A percentile compares a stretch with the other conserved stretches of the same genome.
Conservation (phyloP, 1,140 invertebrate species). For the Drosophila ohnishii region DNA sequence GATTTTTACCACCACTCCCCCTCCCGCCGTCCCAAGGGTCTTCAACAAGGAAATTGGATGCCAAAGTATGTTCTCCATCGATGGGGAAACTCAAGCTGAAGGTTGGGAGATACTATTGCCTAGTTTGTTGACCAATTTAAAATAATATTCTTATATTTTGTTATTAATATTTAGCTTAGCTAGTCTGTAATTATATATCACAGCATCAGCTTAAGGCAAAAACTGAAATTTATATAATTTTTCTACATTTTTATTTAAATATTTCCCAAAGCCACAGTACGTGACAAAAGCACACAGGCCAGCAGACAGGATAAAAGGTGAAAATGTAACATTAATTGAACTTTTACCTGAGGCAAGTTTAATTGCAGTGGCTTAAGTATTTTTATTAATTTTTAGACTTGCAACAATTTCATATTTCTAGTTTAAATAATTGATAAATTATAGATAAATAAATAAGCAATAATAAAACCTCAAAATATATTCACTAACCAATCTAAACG, state of each 20-base stretch:
- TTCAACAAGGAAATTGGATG: not conserved
- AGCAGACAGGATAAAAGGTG: not conserved
- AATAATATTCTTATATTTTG: not conserved
- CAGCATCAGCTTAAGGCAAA: not conserved
- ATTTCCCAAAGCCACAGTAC: conserved; percentile 4
- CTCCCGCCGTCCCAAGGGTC: too few relatives aligned
- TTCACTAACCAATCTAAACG: too few relatives aligned
- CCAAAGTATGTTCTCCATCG: not conserved
- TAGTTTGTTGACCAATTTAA: not conserved
- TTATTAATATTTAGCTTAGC: not conserved
- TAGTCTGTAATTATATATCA: not conserved
- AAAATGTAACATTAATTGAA: not conserved
- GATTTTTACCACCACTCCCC: conserved; percentile 27
- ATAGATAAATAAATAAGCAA: too few relatives aligned
- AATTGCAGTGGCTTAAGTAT: not conserved
- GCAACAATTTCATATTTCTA: not conserved
- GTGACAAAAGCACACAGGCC: conserved; percentile 13
- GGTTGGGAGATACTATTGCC: not conserved
- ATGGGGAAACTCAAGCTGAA: not conserved
- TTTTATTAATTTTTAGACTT: not conserved
- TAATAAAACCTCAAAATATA: too few relatives aligned
- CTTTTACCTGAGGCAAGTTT: too few relatives aligned
- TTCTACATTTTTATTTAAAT: not conserved
- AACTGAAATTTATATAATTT: not conserved
- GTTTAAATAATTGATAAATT: too few relatives aligned